Conservation (phyloP, 2,797 vertebrate genomes). For the Chanos chanos region DNA sequence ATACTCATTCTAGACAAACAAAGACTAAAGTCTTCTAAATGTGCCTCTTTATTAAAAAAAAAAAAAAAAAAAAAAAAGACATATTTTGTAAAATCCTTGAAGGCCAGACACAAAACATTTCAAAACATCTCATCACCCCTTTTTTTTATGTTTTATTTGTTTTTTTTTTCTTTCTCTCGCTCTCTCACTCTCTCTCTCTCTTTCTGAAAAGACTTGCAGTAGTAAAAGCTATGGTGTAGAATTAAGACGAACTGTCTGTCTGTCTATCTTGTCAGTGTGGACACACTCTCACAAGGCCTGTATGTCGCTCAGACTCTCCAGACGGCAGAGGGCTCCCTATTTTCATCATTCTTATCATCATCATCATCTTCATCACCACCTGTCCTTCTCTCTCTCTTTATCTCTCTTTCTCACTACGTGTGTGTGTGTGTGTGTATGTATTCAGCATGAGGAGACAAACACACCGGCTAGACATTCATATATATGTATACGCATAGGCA, state of each 20-base stretch:
- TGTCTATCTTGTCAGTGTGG: constrained; percentile 74
- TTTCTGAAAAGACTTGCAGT: constrained; percentile 60
- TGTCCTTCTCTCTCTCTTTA: too few relatives aligned
- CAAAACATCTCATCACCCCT: too few relatives aligned
- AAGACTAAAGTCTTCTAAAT: constrained; percentile 80
- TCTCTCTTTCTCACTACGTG: too few relatives aligned
- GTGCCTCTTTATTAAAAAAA: constrained; percentile 90
- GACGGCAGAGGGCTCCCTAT: too few relatives aligned
- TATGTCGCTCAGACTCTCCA: too few relatives aligned
- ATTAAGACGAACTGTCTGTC: constrained; percentile 61
- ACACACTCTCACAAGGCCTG: too few relatives aligned
- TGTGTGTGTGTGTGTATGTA: not conserved
- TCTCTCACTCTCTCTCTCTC: constrained; percentile 50
- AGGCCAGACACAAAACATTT: constrained; percentile 72
- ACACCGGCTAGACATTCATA: constrained; percentile 48
- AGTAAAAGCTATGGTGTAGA: constrained; percentile 66
- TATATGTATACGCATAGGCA: constrained; percentile 51
- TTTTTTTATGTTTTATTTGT: constrained; percentile 5
- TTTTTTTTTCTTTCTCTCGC: constrained; percentile 11
- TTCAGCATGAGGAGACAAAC: constrained; percentile 11
- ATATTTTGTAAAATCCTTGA: constrained; percentile 81
- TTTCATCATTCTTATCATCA: too few relatives aligned
- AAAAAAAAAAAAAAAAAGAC: constrained; percentile 52
- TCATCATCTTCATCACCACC: too few relatives aligned
- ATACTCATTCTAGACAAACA: constrained; percentile 59